phyloP scores from a whole-genome alignment of 2,888 invertebrate genomes.

The Sinohyriopsis cumingii region DNA sequence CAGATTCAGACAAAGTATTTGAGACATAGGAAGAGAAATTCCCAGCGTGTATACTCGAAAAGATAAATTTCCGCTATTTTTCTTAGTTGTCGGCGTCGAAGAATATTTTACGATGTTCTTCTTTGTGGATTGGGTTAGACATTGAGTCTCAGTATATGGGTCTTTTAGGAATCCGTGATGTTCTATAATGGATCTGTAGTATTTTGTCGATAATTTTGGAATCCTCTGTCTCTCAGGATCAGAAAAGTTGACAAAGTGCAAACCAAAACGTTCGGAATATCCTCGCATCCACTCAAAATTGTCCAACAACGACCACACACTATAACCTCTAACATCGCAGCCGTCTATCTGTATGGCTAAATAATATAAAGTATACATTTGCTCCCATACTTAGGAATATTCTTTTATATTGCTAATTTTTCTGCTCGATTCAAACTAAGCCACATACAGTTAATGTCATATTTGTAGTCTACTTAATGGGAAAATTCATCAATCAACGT shows the following conservation, averaged over 20 bases:
- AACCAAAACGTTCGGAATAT: conserved; percentile 80
- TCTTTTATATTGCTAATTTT: too few relatives aligned
- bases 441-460: background rate
- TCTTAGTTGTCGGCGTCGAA: too few relatives aligned
- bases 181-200: conserved; percentile 41
- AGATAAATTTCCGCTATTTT: too few relatives aligned
- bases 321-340: conserved; percentile 76
- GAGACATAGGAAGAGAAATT: too few relatives aligned
- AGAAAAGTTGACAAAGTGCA: conserved; percentile 81
- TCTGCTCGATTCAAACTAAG: background rate
- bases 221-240: conserved; percentile 79
- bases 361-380: background rate
- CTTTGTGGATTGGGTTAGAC: too few relatives aligned
- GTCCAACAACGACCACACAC: conserved; percentile 85
- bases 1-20: too few relatives aligned
- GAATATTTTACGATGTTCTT: too few relatives aligned
- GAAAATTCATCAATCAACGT: too few relatives aligned
- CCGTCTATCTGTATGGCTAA: conserved; percentile 49
- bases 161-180: conserved; percentile 26
- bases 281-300: conserved; percentile 87
- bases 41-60: too few relatives aligned
- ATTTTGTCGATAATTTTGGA: conserved; percentile 77
- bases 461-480: too few relatives aligned
- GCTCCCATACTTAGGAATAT: too few relatives aligned
- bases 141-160: conserved; percentile 29